These are phyloP conservation scores for Kryphioiulus occultus DNA, from an alignment of 2,888 invertebrate species.

Conservation along the genomic window DNA sequence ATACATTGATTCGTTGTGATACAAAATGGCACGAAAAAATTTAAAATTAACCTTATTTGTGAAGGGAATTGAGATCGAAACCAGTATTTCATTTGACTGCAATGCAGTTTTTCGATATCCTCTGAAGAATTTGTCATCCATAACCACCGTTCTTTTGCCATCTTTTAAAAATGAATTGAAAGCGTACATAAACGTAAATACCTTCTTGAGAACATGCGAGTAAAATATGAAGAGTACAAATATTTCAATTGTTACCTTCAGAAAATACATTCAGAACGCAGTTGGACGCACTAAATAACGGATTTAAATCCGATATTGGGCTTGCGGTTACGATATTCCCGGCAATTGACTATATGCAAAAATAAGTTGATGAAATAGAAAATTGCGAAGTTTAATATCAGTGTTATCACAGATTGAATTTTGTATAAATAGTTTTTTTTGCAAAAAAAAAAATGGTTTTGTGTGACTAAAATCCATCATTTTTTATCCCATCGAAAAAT, in stretches of 20 bases:
- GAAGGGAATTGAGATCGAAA: constrained; percentile 82
- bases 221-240: too few relatives aligned
- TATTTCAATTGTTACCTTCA: too few relatives aligned
- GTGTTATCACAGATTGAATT: too few relatives aligned
- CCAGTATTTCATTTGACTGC: constrained; percentile 77
- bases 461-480: too few relatives aligned
- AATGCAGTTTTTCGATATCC: constrained; percentile 83
- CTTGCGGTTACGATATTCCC: constrained; percentile 96
- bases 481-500: too few relatives aligned
- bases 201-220: constrained; percentile 56
- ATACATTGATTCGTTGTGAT: too few relatives aligned
- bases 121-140: constrained; percentile 84
- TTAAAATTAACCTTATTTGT: constrained; percentile 68
- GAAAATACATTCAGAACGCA: constrained; percentile 71
- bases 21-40: too few relatives aligned
- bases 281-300: constrained; percentile 83
- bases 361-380: too few relatives aligned
- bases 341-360: constrained; percentile 83
- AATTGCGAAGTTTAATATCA: too few relatives aligned
- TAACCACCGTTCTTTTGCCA: constrained; percentile 67
- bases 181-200: too few relatives aligned
- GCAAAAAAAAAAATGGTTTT: too few relatives aligned
- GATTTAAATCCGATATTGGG: constrained; percentile 95
- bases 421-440: too few relatives aligned
- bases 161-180: constrained; percentile 55